Conservation (phyloP, 2,113 vertebrate genomes). For the Nothocercus julius region DNA sequence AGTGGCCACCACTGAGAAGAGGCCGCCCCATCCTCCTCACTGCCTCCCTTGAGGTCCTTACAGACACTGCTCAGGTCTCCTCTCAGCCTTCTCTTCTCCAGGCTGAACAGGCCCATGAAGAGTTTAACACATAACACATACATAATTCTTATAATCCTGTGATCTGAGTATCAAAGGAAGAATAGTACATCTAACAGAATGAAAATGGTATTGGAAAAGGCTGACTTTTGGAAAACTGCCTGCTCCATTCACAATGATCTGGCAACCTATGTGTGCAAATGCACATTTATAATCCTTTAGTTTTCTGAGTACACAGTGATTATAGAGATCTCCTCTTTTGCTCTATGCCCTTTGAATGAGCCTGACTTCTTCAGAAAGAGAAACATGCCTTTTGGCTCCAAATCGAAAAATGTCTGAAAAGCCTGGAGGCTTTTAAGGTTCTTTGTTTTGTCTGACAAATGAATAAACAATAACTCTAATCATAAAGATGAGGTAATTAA, state of each 20-base stretch:
- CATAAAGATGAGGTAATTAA: neutral
- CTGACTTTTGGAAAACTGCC: neutral
- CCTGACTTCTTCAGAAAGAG: neutral
- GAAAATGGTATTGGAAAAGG: neutral
- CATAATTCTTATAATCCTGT: slow-evolving; percentile 35
- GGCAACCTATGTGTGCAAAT: neutral
- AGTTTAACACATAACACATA: slow-evolving; percentile 24
- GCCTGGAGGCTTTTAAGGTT: neutral
- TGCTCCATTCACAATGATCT: neutral
- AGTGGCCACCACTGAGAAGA: too few relatives aligned
- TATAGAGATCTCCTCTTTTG: neutral
- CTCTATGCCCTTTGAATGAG: neutral
- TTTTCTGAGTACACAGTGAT: neutral
- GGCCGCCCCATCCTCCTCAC: too few relatives aligned
- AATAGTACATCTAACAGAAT: neutral
- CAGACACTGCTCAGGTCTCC: too few relatives aligned
- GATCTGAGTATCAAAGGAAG: slow-evolving; percentile 40
- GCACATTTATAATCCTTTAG: neutral
- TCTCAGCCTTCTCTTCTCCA: too few relatives aligned
- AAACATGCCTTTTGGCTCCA: neutral
- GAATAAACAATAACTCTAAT: neutral
- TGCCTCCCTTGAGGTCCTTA: too few relatives aligned
- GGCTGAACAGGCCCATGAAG: too few relatives aligned
- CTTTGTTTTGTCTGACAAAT: neutral
- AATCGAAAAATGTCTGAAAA: neutral